A percentile compares a stretch with the other conserved stretches of the same genome.
phyloP scores from a whole-genome alignment of 2,113 vertebrate species.

The Falcunculus frontatus region DNA sequence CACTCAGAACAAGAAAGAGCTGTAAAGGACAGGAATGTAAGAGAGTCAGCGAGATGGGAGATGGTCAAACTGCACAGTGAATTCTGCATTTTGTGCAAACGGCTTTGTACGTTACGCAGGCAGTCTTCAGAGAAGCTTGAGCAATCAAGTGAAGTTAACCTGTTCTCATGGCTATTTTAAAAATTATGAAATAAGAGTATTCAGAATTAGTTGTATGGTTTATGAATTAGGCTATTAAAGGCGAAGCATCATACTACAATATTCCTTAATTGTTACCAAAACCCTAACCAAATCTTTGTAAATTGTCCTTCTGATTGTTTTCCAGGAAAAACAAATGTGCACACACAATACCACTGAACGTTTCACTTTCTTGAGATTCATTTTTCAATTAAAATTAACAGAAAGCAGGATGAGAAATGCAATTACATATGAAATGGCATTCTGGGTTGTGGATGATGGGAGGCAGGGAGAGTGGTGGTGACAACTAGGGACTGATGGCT shows the following conservation, averaged over 20 bases:
- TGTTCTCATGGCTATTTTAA: conserved; percentile 27
- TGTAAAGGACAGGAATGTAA: conserved; percentile 23
- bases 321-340: not conserved
- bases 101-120: conserved; percentile 50
- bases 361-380: not conserved
- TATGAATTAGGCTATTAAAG: conserved; percentile 15
- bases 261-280: not conserved
- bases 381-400: not conserved
- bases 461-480: not conserved
- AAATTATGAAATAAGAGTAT: conserved; percentile 45
- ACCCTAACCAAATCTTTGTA: not conserved
- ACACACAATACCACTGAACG: not conserved
- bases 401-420: not conserved
- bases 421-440: not conserved
- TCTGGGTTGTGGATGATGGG: not conserved
- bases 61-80: conserved; percentile 36
- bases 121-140: conserved; percentile 59
- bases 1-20: not conserved
- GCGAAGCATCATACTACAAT: not conserved
- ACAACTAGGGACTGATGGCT: not conserved
- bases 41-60: conserved; percentile 19
- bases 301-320: not conserved
- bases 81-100: conserved; percentile 44
- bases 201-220: conserved; percentile 18
- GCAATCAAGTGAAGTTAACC: conserved; percentile 26